Percentiles rank a stretch among this genome's conserved stretches.
Evolutionary conservation across 2,888 invertebrate genomes (phyloP).

Genomic region (Metalampra italica): DNA sequence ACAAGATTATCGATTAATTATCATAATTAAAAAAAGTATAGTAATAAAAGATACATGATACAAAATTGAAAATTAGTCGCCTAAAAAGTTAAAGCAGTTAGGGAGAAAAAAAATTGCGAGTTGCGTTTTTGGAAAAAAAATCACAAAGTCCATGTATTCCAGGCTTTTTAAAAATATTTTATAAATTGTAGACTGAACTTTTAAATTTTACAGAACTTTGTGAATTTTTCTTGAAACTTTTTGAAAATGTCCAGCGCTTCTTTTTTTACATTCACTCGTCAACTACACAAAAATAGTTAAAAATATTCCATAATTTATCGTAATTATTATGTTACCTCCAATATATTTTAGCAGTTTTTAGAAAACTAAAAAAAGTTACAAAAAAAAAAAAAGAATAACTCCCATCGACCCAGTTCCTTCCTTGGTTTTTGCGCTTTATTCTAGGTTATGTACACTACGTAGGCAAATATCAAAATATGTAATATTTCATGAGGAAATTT

Average conservation of each 20-base stretch:
- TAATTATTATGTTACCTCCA: neutral
- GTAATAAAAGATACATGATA: slow-evolving; percentile 11
- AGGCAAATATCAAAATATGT: neutral
- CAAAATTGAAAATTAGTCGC: slow-evolving; percentile 20
- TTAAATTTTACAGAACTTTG: neutral
- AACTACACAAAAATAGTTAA: neutral
- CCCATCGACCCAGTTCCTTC: no score
- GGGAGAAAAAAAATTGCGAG: slow-evolving; percentile 4
- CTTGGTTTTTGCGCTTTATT: no score
- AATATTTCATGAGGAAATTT: no score
- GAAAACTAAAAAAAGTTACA: neutral
- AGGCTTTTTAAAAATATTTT: neutral
- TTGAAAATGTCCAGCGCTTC: neutral
- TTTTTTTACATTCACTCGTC: neutral
- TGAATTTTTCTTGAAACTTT: neutral
- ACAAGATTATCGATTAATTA: slow-evolving; percentile 9
- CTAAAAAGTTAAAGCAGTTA: slow-evolving; percentile 18
- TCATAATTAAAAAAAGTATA: slow-evolving; percentile 6
- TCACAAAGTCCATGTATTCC: neutral
- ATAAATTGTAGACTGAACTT: neutral
- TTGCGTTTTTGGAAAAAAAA: neutral
- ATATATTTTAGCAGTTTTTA: neutral
- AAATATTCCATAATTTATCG: neutral
- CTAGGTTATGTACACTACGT: neutral
- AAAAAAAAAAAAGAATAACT: neutral